Base-by-base conservation (phyloP, 23 tunicate genomes). In the Ascidia mentula region DNA sequence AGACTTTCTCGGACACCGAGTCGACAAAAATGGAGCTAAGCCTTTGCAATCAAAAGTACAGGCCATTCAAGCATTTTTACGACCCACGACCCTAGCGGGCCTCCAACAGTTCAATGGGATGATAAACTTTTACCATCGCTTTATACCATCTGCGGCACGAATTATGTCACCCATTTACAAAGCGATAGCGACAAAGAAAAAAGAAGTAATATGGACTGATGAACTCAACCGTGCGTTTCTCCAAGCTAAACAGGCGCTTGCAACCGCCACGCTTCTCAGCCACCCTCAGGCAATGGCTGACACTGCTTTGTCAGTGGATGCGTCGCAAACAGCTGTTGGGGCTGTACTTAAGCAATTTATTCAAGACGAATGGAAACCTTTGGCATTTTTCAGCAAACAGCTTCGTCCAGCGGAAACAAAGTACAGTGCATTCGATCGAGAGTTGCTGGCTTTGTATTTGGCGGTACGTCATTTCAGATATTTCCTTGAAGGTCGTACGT, bases 41-140 rank as follows among this genome's bases (percentile, higher is more conserved):
- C n/a, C n/a, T n/a, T n/a, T n/a, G n/a, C n/a, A n/a, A n/a, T n/a
- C 24, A 34, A 71, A 71, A 71, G 34, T 71, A 36, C 2, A 34
- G 13, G 34, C 34, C 18, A 71, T 71, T 17, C 75, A 12, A 71
- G 3, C 36, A 34, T 71, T 71, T 18, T 2, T 17, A 31, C 75
- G 38, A n/a, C 75, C 75, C 1, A 35, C 75, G 18, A 18, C 38
- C 24, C 18, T 71, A 3, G 38, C 38, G 32, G 75, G 75, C 30
- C 30, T 71, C 18, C 75, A 71, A 12, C 38, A 71, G 34, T 71
- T 71, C 34, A 35, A n/a, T 18, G 75, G 75, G 18, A 71, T 71
- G 75, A 6, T 71, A 3, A 71, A 7, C 30, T 71, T 71, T 71
- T 71, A 71, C 32, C 34, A 75, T 35, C 46, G 79, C 36, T 75